These are phyloP conservation scores for Pristionchus mayeri DNA, from an alignment of 2,888 invertebrate genomes.

Conservation along the genomic window DNA sequence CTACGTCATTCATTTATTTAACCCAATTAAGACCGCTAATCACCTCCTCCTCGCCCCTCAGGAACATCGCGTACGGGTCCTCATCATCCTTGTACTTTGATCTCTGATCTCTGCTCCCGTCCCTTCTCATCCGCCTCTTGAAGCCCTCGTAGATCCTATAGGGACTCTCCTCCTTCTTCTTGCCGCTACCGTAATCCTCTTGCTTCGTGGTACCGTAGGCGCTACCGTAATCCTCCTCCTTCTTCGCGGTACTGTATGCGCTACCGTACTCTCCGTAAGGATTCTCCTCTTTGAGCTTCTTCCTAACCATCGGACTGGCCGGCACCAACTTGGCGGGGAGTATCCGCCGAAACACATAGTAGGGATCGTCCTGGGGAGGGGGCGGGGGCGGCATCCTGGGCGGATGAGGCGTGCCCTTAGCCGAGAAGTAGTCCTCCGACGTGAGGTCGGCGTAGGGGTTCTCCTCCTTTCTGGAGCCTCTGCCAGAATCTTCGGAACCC, in stretches of 20 bases:
- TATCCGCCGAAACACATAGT: not conserved
- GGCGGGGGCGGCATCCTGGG: conserved; percentile 12
- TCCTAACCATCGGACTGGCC: not conserved
- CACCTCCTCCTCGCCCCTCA: conserved; percentile 40
- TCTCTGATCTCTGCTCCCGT: no score
- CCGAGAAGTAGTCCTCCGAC: conserved; percentile 2
- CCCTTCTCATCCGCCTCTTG: no score
- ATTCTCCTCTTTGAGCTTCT: not conserved
- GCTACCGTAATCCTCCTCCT: not conserved
- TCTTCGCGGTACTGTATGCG: not conserved
- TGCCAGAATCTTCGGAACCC: conserved; percentile 14
- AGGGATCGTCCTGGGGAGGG: not conserved
- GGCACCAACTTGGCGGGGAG: not conserved
- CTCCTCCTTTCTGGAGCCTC: not conserved
- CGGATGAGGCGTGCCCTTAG: not conserved
- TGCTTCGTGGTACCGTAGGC: no score
- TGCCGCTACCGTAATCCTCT: not conserved
- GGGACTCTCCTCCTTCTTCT: conserved; percentile 18
- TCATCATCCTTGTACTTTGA: conserved; percentile 24
- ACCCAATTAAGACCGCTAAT: not conserved
- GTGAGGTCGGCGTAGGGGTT: conserved; percentile 8
- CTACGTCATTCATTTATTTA: not conserved
- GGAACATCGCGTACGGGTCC: conserved; percentile 40
- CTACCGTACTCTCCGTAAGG: conserved; percentile 37
- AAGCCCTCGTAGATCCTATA: conserved; percentile 13